phyloP scores from a whole-genome alignment of 2,797 vertebrate species.

The Phylloscopus collybita region DNA sequence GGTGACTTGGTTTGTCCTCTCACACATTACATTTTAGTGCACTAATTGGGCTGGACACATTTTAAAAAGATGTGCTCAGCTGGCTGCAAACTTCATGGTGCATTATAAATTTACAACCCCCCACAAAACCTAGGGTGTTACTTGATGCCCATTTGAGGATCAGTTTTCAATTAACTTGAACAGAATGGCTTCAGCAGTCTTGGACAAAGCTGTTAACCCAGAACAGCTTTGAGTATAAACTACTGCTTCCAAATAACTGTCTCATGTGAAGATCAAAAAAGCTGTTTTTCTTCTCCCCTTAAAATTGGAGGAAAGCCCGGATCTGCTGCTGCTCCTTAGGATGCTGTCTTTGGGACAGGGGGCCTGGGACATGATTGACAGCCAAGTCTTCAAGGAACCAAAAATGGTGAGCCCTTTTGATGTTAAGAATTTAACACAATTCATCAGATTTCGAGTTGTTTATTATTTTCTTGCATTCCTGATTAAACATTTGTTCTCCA shows the following conservation, averaged over 20 bases:
- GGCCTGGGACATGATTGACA: constrained; percentile 99
- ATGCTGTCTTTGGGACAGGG: constrained; percentile 95
- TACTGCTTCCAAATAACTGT: not conserved
- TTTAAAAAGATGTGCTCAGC: not conserved
- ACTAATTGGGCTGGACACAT: not conserved
- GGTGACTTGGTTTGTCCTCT: not conserved
- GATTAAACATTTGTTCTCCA: not conserved
- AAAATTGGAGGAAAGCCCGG: constrained; percentile 88
- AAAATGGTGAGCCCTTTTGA: constrained; percentile 83
- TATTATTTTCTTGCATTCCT: not conserved
- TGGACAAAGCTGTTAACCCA: not conserved
- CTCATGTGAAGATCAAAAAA: not conserved
- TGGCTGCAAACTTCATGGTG: not conserved
- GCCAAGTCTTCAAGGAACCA: constrained; percentile 97
- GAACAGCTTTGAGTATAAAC: not conserved
- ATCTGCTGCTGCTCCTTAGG: constrained; percentile 91
- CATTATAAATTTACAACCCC: not conserved
- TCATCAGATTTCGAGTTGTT: not conserved
- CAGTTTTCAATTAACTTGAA: not conserved
- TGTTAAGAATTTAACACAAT: not conserved
- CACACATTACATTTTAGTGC: not conserved
- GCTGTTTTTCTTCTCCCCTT: constrained; percentile 4
- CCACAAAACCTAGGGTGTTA: not conserved
- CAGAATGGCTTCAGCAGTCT: not conserved
- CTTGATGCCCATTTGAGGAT: not conserved